Conservation (phyloP, 2,888 invertebrate genomes). For the Neoitamus cyanurus region DNA sequence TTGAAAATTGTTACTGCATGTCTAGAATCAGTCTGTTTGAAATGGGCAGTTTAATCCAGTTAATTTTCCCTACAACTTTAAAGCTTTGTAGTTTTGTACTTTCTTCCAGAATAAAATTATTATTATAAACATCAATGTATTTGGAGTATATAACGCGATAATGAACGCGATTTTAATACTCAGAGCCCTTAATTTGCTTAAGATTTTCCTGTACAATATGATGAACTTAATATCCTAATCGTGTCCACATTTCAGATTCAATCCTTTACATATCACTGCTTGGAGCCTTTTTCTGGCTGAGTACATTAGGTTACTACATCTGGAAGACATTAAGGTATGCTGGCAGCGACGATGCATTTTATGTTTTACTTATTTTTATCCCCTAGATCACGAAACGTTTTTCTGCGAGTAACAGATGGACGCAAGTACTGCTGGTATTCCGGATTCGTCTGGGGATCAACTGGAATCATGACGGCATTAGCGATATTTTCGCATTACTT, state of each 20-base stretch:
- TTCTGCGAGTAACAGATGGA: slow-evolving; percentile 84
- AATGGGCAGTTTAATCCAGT: too few species aligned
- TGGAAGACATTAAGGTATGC: slow-evolving; percentile 84
- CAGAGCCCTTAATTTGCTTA: too few species aligned
- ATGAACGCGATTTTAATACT: too few species aligned
- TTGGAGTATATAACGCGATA: too few species aligned
- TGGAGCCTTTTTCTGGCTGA: slow-evolving; percentile 88
- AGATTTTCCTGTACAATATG: too few species aligned
- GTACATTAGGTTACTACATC: slow-evolving; percentile 86
- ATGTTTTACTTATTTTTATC: background rate
- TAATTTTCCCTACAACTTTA: too few species aligned
- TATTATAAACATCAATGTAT: too few species aligned
- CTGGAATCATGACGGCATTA: slow-evolving; percentile 76
- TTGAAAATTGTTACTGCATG: too few species aligned
- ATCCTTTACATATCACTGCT: slow-evolving; percentile 80
- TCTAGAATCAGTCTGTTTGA: too few species aligned
- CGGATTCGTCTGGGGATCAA: slow-evolving; percentile 81
- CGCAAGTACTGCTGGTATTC: slow-evolving; percentile 90
- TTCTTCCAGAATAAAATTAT: too few species aligned
- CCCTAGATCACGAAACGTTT: slow-evolving; percentile 84
- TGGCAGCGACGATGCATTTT: slow-evolving; percentile 57
- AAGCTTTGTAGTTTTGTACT: too few species aligned
- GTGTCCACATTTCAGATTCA: slow-evolving; percentile 71
- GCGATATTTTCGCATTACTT: slow-evolving; percentile 86
- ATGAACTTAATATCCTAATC: too few species aligned